Conservation (phyloP, 1,140 invertebrate species). For the Geopemphigus sp. region DNA sequence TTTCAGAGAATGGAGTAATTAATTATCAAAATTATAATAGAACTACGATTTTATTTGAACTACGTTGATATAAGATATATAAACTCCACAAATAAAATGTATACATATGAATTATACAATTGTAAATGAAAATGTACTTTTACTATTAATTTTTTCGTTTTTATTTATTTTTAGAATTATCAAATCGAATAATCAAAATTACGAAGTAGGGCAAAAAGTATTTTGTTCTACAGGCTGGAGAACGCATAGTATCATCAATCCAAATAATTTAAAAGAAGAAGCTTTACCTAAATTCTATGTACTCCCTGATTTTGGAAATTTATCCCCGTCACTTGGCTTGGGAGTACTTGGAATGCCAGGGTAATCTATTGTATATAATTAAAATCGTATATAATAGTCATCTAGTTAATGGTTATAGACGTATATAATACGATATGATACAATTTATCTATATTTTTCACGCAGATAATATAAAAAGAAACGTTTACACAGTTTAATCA, state of each 20-base stretch:
- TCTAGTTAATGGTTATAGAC: no score
- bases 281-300: constrained; percentile 54
- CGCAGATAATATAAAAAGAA: no score
- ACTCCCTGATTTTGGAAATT: constrained; percentile 60
- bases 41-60: no score
- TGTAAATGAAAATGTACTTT: neutral
- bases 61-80: no score
- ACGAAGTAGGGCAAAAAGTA: constrained; percentile 62
- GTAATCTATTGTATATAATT: constrained; percentile 55
- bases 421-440: no score
- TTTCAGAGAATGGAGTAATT: no score
- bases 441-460: no score
- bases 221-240: constrained; percentile 64
- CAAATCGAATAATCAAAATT: constrained; percentile 63
- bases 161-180: constrained; percentile 58
- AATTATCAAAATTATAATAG: no score
- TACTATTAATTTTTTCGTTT: neutral
- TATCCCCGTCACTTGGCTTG: constrained; percentile 62
- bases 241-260: constrained; percentile 57
- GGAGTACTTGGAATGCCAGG: constrained; percentile 68
- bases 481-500: no score
- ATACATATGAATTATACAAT: neutral
- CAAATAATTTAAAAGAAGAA: constrained; percentile 28
- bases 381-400: no score
- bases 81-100: no score